Evolutionary conservation across 2,113 vertebrate species (phyloP), one percentile per base, ranked within the genome.

Genomic region (Trochalopteron elliotii): DNA sequence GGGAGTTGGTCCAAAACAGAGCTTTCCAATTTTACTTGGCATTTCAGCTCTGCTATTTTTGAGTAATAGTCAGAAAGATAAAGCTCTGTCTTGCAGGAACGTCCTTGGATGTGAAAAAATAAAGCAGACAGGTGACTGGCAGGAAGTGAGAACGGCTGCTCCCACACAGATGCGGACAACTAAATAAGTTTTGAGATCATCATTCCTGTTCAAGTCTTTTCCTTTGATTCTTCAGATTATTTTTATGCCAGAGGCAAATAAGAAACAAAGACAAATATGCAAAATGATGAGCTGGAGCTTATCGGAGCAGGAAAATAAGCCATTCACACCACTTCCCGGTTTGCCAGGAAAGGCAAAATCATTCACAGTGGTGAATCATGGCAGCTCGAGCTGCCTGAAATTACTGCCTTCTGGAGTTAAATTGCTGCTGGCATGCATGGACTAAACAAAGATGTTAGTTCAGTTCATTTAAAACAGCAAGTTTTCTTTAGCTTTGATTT

Each of bases 291-390:
- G 97, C 96, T 69, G 81, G 97, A 97, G 97, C 94, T 98, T 98
- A 98, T 95, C 80, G 96, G 95, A 97, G 98, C 98, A 98, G 96
- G 97, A 97, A 98, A 97, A 98, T 72, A 98, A 98, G 80, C 93
- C 93, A 90, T 97, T 97, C 86, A 31, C 23, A 30, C 63, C 90
- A 94, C 87, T 98, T 94, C 96, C 97, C 59, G 14, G 95, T 97
- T 97, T 97, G 95, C 96, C 93, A 40, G 96, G 97, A 98, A 94
- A 97, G 96, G 97, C 94, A 97, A 94, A 98, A 98, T 97, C 96
- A 77, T 94, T 98, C 97, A 97, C 95, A 31, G 37, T 6, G 70
- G 96, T 98, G 97, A 98, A 96, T 98, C 97, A 85, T 93, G 96
- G 96, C 91, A 94, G 75, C 91, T 91, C 67, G 55, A 92, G 88